Percentiles rank a stretch among this genome's conserved stretches.
Evolutionary conservation across 53 echinoderm and acorn worm species (phyloP).

Genomic region (Hippasteria phrygiana): DNA sequence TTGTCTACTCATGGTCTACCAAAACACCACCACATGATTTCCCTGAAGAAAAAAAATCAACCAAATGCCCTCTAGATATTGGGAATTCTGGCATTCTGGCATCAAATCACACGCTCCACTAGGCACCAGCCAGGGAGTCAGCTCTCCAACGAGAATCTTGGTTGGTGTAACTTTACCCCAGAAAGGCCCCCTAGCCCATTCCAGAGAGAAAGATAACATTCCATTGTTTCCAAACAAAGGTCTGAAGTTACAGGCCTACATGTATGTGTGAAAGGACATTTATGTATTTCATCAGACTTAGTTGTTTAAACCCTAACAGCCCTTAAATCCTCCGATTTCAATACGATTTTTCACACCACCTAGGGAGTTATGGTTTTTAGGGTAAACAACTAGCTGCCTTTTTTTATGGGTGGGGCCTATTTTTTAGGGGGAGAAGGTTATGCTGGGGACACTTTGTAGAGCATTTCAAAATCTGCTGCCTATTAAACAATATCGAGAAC

Average conservation of each 20-base stretch:
- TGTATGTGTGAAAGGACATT: not conserved
- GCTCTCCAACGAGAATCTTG: not conserved
- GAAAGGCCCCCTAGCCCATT: conserved; percentile 1
- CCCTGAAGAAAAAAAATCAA: not conserved
- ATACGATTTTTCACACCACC: too few relatives aligned
- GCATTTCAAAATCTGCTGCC: too few relatives aligned
- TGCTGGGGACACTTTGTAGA: too few relatives aligned
- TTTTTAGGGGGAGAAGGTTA: too few relatives aligned
- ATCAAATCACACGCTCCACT: not conserved
- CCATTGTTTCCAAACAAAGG: conserved; percentile 59
- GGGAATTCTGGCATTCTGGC: not conserved
- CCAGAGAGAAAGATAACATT: conserved; percentile 53
- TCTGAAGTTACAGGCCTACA: conserved; percentile 21
- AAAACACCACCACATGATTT: not conserved
- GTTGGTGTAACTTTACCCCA: not conserved
- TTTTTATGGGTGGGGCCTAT: too few relatives aligned
- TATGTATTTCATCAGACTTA: not conserved
- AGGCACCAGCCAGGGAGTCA: not conserved
- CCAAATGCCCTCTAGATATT: not conserved
- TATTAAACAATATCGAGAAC: too few relatives aligned
- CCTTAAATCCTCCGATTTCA: too few relatives aligned
- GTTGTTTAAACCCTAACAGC: not conserved
- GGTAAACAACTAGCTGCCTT: too few relatives aligned
- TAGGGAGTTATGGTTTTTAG: too few relatives aligned
- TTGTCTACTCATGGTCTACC: not conserved